phyloP scores from a whole-genome alignment of 2,797 vertebrate genomes.

The Masticophis lateralis region DNA sequence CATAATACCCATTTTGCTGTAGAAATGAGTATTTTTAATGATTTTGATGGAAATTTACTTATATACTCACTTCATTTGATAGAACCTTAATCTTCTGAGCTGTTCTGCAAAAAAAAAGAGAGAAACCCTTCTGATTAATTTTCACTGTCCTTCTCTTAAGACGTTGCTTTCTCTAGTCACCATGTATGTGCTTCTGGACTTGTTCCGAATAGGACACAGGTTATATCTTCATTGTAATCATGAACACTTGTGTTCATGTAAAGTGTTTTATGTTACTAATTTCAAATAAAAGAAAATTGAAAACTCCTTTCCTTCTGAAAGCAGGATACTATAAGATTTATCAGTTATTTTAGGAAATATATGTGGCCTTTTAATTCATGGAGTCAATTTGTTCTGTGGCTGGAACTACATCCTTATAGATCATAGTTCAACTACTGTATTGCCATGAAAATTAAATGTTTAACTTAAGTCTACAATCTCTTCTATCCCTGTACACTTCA shows the following conservation, averaged over 20 bases:
- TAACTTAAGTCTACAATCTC: background rate
- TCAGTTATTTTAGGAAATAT: background rate
- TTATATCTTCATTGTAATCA: background rate
- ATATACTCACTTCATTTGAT: background rate
- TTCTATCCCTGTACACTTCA: background rate
- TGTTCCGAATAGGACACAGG: background rate
- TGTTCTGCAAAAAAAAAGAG: slow-evolving; percentile 9
- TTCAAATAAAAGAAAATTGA: background rate
- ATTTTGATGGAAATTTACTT: slow-evolving; percentile 25
- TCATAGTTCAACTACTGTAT: background rate
- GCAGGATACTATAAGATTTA: background rate
- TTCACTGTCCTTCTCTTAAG: slow-evolving; percentile 1
- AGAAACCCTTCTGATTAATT: slow-evolving; percentile 5
- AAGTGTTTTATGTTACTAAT: slow-evolving; percentile 4
- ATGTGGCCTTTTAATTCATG: background rate
- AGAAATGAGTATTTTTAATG: slow-evolving; percentile 33
- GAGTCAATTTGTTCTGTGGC: background rate
- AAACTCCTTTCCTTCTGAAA: background rate
- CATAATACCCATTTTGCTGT: background rate
- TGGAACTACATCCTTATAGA: background rate
- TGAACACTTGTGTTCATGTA: slow-evolving; percentile 6
- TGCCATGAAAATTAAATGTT: background rate
- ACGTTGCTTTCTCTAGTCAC: background rate
- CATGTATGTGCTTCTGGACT: background rate
- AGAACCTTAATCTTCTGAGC: slow-evolving; percentile 17